Conservation (phyloP, 1,140 invertebrate genomes). For the Drosophila oshimai region DNA sequence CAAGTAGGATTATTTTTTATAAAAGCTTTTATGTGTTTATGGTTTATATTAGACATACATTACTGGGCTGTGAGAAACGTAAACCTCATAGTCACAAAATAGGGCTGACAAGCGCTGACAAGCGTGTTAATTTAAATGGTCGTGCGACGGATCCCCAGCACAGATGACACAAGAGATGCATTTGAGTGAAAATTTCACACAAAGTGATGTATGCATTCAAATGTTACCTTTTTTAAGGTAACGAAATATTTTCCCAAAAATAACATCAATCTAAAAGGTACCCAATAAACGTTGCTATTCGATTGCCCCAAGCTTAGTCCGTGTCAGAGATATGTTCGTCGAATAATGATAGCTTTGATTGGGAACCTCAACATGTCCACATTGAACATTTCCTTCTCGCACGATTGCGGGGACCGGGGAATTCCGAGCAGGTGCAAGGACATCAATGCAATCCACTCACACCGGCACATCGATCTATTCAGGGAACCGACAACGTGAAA, state of each 20-base stretch:
- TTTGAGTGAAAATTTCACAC: background rate
- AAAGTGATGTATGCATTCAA: background rate
- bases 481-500: constrained; percentile 30
- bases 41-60: too few species aligned
- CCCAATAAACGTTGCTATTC: constrained; percentile 10
- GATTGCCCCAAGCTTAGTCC: constrained; percentile 8
- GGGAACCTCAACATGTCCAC: constrained; percentile 28
- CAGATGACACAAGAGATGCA: constrained; percentile 14
- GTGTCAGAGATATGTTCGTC: constrained; percentile 3
- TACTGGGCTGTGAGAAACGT: too few species aligned
- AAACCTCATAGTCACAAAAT: too few species aligned
- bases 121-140: constrained; percentile 38
- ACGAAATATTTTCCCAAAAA: constrained; percentile 2
- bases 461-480: constrained; percentile 13
- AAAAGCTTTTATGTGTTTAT: too few species aligned
- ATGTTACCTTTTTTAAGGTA: background rate
- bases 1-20: too few species aligned
- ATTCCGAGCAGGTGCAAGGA: constrained; percentile 30
- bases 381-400: constrained; percentile 4
- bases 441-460: constrained; percentile 26
- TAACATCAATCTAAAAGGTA: background rate
- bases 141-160: background rate
- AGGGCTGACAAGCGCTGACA: constrained; percentile 6
- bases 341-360: constrained; percentile 28
- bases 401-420: background rate